Evolutionary conservation across 2,888 invertebrate species (phyloP), one percentile per base, ranked within the genome.

Genomic region (Digitonthophagus gazella): DNA sequence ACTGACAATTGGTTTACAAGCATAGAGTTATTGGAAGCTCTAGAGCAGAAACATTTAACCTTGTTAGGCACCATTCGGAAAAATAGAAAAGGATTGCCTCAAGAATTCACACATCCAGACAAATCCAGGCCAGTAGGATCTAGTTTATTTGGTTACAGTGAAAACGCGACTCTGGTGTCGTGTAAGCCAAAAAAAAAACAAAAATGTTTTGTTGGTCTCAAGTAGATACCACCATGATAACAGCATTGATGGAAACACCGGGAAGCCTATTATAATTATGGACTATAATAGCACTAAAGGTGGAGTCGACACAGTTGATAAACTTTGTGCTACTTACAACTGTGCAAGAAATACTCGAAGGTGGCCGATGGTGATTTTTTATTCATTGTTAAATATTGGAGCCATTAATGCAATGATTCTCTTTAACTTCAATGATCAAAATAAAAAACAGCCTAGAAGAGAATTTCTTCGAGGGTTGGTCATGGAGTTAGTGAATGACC

Each of bases 331-430:
- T 16, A 20, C 44, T 16, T 68, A 68, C 55, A 68, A 68, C 20
- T 65, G 67, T 64, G 63, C 69, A 16, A 67, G 69, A 22, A 64
- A 66, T 58, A 65, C 66, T 20, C 56, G 67, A 61, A 14, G 69
- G 19, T 71, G 67, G 69, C 65, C 67, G 4, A 69, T 69, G 64
- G 70, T 65, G 11, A 58, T 70, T 20, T 70, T 70, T 67, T 70
- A 66, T 28, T 14, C 57, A 63, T 28, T 28, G 16, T 15, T 68
- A n/a, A 56, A 56, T 15, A 56, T 56, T 15, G 56, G 14, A 16
- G 70, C 57, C 8, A 65, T 70, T 11, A 70, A 70, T 28, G 44
- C 61, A 11, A 15, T 15, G 15, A 55, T 70, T n/a, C 15, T 69
- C 16, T 28, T 15, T 22, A 2, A 22, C 16, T 15, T 15, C 6